Percentiles rank a stretch among this genome's conserved stretches.
These are phyloP conservation scores for Heliconius charithonia DNA, from an alignment of 2,888 invertebrate genomes.

Conservation along the genomic window DNA sequence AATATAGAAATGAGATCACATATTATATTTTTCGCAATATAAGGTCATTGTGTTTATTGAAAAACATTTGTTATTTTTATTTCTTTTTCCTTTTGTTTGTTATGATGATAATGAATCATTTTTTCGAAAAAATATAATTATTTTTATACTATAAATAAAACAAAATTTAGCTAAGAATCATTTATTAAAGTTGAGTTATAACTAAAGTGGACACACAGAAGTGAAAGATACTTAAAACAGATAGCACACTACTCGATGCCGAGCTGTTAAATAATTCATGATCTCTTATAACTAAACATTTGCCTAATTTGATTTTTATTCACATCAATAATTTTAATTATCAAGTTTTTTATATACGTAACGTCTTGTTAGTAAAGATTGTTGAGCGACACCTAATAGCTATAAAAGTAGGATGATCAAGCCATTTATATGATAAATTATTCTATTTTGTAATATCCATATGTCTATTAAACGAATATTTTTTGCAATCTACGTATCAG, in stretches of 20 bases:
- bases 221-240: conserved; percentile 28
- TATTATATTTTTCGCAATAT: neutral
- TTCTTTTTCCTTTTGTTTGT: neutral
- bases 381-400: conserved; percentile 14
- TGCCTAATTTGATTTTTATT: conserved; percentile 41
- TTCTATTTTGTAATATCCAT: conserved; percentile 12
- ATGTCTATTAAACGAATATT: neutral
- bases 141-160: neutral
- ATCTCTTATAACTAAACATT: conserved; percentile 35
- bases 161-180: neutral
- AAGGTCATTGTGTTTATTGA: neutral
- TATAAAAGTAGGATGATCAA: conserved; percentile 1
- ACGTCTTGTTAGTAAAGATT: conserved; percentile 26
- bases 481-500: neutral
- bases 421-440: conserved; percentile 23
- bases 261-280: conserved; percentile 40
- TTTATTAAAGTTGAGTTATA: neutral
- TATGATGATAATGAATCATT: neutral
- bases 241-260: conserved; percentile 20
- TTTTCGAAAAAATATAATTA: neutral
- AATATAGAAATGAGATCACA: neutral
- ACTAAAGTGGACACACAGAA: conserved; percentile 12
- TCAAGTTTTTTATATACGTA: conserved; percentile 33
- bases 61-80: neutral
- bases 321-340: conserved; percentile 39